phyloP scores from a whole-genome alignment of 2,888 invertebrate species.

The Eurytoma californica region DNA sequence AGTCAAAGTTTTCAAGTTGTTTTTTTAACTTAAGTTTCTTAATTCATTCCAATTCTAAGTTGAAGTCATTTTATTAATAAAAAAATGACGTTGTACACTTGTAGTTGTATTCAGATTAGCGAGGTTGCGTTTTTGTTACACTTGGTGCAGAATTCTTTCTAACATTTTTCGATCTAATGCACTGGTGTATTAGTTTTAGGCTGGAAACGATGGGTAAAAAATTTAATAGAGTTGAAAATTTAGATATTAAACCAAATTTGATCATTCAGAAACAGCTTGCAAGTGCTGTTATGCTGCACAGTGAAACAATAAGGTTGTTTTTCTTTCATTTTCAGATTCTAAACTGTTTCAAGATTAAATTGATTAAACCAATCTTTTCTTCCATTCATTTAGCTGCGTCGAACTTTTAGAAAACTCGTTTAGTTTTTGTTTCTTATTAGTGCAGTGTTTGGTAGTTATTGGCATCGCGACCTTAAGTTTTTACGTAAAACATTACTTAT shows the following conservation, averaged over 20 bases:
- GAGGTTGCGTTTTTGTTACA: too few species aligned
- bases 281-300: background rate
- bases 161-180: too few species aligned
- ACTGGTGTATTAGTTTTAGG: background rate
- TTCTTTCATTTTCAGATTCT: too few species aligned
- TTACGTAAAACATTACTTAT: conserved; percentile 2
- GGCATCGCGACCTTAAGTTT: background rate
- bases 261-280: background rate
- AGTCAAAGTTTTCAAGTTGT: too few species aligned
- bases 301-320: background rate
- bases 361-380: background rate
- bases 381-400: conserved; percentile 3
- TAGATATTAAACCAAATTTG: background rate
- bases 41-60: too few species aligned
- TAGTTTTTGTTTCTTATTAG: background rate
- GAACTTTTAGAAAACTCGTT: conserved; percentile 10
- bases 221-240: background rate
- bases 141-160: too few species aligned
- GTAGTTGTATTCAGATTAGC: too few species aligned
- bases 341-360: too few species aligned
- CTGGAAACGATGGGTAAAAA: background rate
- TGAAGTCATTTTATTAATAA: background rate
- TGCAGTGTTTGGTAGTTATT: background rate
- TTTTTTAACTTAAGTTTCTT: too few species aligned
- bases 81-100: background rate